Base-by-base conservation (phyloP, 2,888 invertebrate genomes). In the Caenorhabditis afra region DNA sequence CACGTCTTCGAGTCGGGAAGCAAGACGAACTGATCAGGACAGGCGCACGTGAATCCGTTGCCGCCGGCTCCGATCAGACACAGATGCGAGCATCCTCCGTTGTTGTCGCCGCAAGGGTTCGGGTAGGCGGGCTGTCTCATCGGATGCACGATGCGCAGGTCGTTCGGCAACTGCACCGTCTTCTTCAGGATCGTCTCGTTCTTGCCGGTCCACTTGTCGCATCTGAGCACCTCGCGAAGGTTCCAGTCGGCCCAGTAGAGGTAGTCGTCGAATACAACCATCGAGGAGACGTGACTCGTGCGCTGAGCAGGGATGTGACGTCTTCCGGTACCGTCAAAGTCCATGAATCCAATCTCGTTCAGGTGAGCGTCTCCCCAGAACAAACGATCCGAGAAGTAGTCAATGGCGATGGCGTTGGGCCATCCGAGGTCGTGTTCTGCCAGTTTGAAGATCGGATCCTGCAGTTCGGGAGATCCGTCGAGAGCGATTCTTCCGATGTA, bases 181-280 rank as follows among this genome's bases (percentile, higher is more conserved):
- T 85, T 87, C 73, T 85, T 86, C 53, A 90, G 83, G 1, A 86
- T 74, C 0, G 87, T 87, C 77, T 90, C 90, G 59, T 88, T 89
- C 67, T 90, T 89, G 59, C 93, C 93, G 0, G 94, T 95, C 91
- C 95, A 96, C 91, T 98, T 99, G 89, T 96, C 94, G 0, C 97
- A 96, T 86, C 94, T 93, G 84, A 94, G 94, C 65, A 99, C 95
- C 52, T 86, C 85, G 91, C 96, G 96, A 59, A 96, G 91, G 91
- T 98, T 98, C 98, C 99, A 99, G 91, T 99, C 99, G 0, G 97
- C 96, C 97, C 97, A 99, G 91, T 94, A 99, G 55, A 93, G 88
- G 86, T 93, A 94, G 88, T 97, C 96, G 89, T 97, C 98, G 90
- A 99, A 97, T 0, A 97, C 93, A 8, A 95, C 94, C 52, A 99